Base-by-base conservation (phyloP, 2,888 invertebrate species). In the Ditylenchus weischeri region DNA sequence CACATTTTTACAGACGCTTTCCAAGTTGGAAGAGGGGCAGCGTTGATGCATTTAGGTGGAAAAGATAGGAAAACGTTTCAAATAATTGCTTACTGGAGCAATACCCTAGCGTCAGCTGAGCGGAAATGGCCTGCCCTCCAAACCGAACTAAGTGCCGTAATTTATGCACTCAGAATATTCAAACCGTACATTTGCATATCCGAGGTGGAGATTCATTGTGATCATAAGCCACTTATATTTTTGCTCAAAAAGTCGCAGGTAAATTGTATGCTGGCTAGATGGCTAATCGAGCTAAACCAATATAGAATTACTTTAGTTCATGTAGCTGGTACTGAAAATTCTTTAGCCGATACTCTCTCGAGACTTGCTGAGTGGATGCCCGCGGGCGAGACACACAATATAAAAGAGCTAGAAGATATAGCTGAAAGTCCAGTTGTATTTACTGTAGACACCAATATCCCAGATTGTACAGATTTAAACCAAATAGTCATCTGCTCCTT, bases 1-100 rank as follows among this genome's bases (percentile, higher is more conserved):
- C 60, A 71, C 29, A 47, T 70, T 15, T 70, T 68, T 38, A 60
- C 68, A 19, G 70, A 70, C 50, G 70, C 71, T 3, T 62, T 38
- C 7, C 18, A 8, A 11, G 54, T 70, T 8, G 71, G 62, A 3
- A 29, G 43, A 29, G 71, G 70, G 1, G 70, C 61, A 4, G 70
- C 70, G 10, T 23, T 69, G 4, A 70, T 71, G 61, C 69, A 69
- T 23, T 21, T 23, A 23, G 50, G 21, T 13, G 65, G 36, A 43
- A 65, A 69, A 13, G 36, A 38, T n/a, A 48, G 13, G 0, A 57
- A 35, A 1, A 29, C 38, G 3, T 68, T 23, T 29, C 38, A n/a
- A n/a, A 68, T 59, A 13, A 60, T 68, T 10, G 68, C 68, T 8
- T 68, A 60, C 23, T 38, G 29, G 11, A 65, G 65, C 18, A n/a